Evolutionary conservation across 2,888 invertebrate genomes (phyloP).

Genomic region (Abscondita cerata): DNA sequence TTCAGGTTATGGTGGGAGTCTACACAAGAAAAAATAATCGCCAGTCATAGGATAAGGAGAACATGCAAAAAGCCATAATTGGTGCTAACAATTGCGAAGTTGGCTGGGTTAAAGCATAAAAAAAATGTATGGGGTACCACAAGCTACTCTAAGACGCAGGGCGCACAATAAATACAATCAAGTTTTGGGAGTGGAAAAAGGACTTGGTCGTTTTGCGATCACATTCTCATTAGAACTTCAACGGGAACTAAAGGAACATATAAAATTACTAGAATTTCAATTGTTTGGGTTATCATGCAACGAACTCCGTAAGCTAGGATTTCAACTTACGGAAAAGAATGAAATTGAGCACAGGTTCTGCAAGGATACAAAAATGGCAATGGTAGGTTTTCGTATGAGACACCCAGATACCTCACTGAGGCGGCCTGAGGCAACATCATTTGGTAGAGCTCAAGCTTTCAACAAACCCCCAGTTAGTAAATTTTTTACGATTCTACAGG

Average conservation of each 20-base stretch:
- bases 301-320: not conserved
- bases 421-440: not conserved
- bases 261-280: not conserved
- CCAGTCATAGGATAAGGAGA: slow-evolving; percentile 3
- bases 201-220: not conserved
- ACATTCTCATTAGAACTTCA: not conserved
- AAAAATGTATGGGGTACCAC: slow-evolving; percentile 5
- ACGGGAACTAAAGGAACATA: not conserved
- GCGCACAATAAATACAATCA: not conserved
- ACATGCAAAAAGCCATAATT: slow-evolving; percentile 14
- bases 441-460: slow-evolving; percentile 1
- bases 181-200: not conserved
- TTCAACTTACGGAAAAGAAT: not conserved
- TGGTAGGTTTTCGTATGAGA: not conserved
- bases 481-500: not conserved
- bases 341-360: not conserved
- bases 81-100: slow-evolving; percentile 4
- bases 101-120: not conserved
- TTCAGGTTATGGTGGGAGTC: not conserved
- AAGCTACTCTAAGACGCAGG: not conserved
- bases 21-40: not conserved
- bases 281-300: not conserved
- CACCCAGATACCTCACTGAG: not conserved
- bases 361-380: not conserved
- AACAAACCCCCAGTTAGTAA: not conserved